Percentiles rank a stretch among this genome's conserved stretches.
phyloP scores from a whole-genome alignment of 2,113 vertebrate genomes.

The Sphaerodactylus townsendi region DNA sequence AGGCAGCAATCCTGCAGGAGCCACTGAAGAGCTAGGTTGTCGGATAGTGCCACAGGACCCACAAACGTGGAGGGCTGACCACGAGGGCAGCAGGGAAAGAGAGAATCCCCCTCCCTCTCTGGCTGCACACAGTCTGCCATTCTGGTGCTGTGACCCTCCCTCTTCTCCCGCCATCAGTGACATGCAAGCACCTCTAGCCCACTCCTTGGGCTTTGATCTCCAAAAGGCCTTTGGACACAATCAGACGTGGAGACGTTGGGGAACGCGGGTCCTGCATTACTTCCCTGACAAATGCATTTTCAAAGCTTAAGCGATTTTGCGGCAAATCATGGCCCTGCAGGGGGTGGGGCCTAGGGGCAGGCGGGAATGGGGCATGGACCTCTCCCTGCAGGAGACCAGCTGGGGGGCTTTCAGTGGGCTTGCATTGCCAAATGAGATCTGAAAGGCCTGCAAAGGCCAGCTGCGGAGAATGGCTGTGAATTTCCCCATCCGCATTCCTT shows the following conservation, averaged over 20 bases:
- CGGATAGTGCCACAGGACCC: constrained; percentile 69
- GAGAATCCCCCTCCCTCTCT: constrained; percentile 69
- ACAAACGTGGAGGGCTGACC: constrained; percentile 75
- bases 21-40: constrained; percentile 81
- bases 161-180: neutral
- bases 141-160: constrained; percentile 61
- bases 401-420: constrained; percentile 81
- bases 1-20: constrained; percentile 76
- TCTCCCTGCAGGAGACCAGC: constrained; percentile 68
- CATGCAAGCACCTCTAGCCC: constrained; percentile 63
- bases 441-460: constrained; percentile 75
- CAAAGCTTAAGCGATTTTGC: constrained; percentile 65
- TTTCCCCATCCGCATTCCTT: constrained; percentile 71
- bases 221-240: constrained; percentile 81
- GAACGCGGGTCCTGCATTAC: constrained; percentile 68
- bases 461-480: constrained; percentile 56
- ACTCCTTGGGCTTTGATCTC: constrained; percentile 81
- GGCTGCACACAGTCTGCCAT: constrained; percentile 59
- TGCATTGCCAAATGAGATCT: constrained; percentile 75
- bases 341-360: constrained; percentile 18
- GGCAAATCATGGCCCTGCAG: constrained; percentile 56
- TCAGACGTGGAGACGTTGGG: constrained; percentile 83
- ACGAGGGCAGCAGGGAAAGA: constrained; percentile 69
- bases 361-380: constrained; percentile 59
- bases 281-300: constrained; percentile 50